Conservation (phyloP, 1,140 invertebrate species). For the Littorina saxatilis region DNA sequence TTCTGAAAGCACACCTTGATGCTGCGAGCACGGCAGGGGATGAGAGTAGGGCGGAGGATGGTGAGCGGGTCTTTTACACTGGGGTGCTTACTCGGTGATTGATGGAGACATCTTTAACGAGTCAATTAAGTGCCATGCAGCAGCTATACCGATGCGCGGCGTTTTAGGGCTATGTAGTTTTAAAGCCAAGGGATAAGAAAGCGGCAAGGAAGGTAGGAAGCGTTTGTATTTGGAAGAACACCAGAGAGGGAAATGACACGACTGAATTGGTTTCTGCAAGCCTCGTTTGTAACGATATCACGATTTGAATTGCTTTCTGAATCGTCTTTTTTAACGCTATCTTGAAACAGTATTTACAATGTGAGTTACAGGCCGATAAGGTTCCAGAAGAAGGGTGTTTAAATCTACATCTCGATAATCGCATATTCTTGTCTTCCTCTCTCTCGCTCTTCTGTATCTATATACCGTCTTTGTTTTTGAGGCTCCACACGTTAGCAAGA, state of each 20-base stretch:
- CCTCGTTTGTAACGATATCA: no score
- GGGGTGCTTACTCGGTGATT: neutral
- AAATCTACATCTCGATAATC: no score
- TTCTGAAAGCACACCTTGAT: neutral
- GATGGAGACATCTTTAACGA: slow-evolving; percentile 9
- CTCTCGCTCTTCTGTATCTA: no score
- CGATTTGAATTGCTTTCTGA: no score
- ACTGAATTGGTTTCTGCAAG: neutral
- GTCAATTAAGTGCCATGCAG: neutral
- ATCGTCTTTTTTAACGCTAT: no score
- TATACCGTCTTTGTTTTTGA: no score
- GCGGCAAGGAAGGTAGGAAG: neutral
- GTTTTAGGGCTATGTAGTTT: neutral
- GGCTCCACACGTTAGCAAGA: no score
- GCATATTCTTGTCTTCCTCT: no score
- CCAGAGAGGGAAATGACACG: slow-evolving; percentile 1
- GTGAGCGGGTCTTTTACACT: neutral
- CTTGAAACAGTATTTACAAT: no score
- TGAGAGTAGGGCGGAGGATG: neutral
- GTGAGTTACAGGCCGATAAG: no score
- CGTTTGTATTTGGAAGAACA: neutral
- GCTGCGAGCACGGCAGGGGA: neutral
- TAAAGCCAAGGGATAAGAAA: no score
- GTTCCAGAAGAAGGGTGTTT: no score
- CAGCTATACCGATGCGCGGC: neutral